Percentiles rank a stretch among this genome's conserved stretches.
Evolutionary conservation across 2,888 invertebrate genomes (phyloP).

Genomic region (Nemoura dubitans): DNA sequence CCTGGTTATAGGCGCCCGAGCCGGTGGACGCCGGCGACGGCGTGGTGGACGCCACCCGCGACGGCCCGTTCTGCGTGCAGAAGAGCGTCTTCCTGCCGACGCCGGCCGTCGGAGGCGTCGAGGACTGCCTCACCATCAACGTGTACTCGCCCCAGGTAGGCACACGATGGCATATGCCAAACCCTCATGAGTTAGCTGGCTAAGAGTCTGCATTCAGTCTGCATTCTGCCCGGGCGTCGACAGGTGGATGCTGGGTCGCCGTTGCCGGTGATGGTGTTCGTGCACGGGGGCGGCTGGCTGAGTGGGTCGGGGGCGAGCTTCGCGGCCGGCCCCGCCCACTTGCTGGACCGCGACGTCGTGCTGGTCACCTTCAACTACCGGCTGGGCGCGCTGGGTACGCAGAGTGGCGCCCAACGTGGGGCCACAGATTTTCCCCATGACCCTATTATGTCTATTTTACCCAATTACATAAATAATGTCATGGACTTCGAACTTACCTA

Average conservation of each 20-base stretch:
- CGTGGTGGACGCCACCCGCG: slow-evolving; percentile 72
- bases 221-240: too few species aligned
- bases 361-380: slow-evolving; percentile 53
- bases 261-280: slow-evolving; percentile 48
- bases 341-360: slow-evolving; percentile 46
- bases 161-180: slow-evolving; percentile 54
- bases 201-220: too few species aligned
- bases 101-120: slow-evolving; percentile 69
- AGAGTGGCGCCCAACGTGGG: background rate
- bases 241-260: slow-evolving; percentile 49
- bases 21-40: slow-evolving; percentile 71
- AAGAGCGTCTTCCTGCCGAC: slow-evolving; percentile 24
- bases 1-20: slow-evolving; percentile 64
- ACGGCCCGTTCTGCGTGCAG: slow-evolving; percentile 77
- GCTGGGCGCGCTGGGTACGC: slow-evolving; percentile 53
- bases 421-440: background rate
- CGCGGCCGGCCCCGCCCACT: slow-evolving; percentile 29
- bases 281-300: slow-evolving; percentile 47
- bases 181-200: background rate
- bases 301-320: slow-evolving; percentile 31
- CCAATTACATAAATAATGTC: background rate
- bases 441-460: background rate
- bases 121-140: slow-evolving; percentile 76
- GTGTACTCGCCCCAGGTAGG: slow-evolving; percentile 70
- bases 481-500: too few species aligned